Evolutionary conservation across 2,113 vertebrate genomes (phyloP), one percentile per base, ranked within the genome.

Genomic region (Anolis carolinensis): DNA sequence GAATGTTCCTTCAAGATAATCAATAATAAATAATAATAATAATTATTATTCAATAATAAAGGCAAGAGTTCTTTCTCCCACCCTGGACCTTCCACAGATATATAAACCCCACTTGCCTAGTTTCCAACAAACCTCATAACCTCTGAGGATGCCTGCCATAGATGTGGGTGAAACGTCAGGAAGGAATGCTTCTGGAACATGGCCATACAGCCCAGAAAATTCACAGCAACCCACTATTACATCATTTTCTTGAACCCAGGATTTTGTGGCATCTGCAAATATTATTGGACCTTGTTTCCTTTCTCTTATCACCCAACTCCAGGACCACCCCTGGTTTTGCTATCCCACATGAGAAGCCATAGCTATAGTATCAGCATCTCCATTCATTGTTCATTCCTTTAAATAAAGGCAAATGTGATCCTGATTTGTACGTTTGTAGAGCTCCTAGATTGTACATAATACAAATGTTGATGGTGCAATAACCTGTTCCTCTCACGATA

Each of bases 221-320:
- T n/a, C n/a, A n/a, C n/a, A n/a, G n/a, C n/a, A n/a, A n/a, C n/a
- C n/a, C n/a, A n/a, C n/a, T n/a, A n/a, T n/a, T n/a, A n/a, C n/a
- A n/a, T n/a, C n/a, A n/a, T n/a, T n/a, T n/a, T n/a, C n/a, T 44
- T 44, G 39, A 44, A 44, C 5, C 39, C 39, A 18, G 81, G 92
- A 87, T 25, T 67, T 67, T 25, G 2, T 50, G 67, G 44, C 3
- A 50, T 44, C 44, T 83, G 50, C 27, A 75, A 70, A 36, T 63
- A 83, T 63, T 1, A 44, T 16, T 79, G 48, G 20, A 32, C 23
- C 5, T 83, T 81, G 77, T 7, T 90, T 90, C 89, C 90, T 89
- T 71, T 87, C 75, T 88, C 86, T 75, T 86, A 88, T 48, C 8
- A 3, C 23, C 52, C 23, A 8, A 20, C 59, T 68, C 16, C 86